Conservation (phyloP, 2,113 vertebrate species). For the Geococcyx californianus region DNA sequence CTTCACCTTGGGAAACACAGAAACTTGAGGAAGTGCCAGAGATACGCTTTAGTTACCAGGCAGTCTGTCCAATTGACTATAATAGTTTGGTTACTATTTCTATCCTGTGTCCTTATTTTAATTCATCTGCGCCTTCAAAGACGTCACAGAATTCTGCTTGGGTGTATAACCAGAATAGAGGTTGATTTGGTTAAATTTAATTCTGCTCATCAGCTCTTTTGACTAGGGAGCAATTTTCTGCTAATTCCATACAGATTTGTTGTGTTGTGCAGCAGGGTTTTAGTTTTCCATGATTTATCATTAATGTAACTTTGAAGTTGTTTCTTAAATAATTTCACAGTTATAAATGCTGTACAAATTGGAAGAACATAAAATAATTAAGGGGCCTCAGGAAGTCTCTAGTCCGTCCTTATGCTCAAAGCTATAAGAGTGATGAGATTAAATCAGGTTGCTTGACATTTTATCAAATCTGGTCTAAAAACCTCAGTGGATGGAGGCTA, state of each 20-base stretch:
- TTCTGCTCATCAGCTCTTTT: conserved; percentile 61
- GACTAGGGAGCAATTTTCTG: conserved; percentile 35
- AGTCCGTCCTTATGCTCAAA: background rate
- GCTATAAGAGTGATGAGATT: background rate
- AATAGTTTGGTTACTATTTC: conserved; percentile 51
- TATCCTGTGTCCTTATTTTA: background rate
- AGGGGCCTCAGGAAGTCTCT: background rate
- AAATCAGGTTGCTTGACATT: background rate
- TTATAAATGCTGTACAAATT: background rate
- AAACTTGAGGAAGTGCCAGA: conserved; percentile 10
- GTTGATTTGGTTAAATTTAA: conserved; percentile 49
- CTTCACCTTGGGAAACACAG: background rate
- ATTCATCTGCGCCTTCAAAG: conserved; percentile 36
- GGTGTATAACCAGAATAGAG: conserved; percentile 44
- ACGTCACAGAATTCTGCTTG: conserved; percentile 40
- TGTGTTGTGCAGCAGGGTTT: background rate
- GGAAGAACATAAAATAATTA: background rate
- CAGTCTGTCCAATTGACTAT: conserved; percentile 34
- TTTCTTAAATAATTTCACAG: background rate
- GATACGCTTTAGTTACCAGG: conserved; percentile 17
- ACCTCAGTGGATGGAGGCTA: background rate
- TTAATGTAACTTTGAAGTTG: background rate
- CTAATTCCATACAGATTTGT: conserved; percentile 10
- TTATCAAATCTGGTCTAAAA: background rate
- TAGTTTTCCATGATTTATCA: background rate